These are phyloP conservation scores for Porites evermanni DNA, from an alignment of 92 coral and sea anemone species.

Conservation along the genomic window DNA sequence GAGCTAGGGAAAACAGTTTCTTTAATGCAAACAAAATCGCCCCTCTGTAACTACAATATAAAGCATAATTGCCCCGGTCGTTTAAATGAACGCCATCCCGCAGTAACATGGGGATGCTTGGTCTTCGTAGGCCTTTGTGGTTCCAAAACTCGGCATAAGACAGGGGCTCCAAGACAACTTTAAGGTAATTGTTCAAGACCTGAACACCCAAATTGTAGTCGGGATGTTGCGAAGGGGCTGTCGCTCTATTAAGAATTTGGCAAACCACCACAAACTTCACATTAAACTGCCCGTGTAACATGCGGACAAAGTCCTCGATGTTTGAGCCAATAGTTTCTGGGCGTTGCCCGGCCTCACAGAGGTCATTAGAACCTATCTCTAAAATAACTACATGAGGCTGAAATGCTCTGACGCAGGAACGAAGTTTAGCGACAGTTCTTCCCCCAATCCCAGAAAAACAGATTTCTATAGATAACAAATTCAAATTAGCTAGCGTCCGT, in stretches of 20 bases:
- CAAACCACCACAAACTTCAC: not conserved
- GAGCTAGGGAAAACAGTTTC: not conserved
- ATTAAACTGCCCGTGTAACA: not conserved
- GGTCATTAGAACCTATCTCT: conserved; percentile 26
- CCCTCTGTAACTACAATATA: conserved; percentile 17
- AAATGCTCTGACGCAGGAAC: not conserved
- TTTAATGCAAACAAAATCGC: no score
- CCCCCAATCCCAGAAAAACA: not conserved
- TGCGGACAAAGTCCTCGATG: not conserved
- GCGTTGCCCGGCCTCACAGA: not conserved
- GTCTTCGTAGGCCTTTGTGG: conserved; percentile 1
- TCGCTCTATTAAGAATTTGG: not conserved
- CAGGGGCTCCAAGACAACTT: not conserved
- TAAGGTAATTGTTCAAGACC: not conserved
- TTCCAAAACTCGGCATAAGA: conserved; percentile 29
- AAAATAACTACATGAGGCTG: conserved; percentile 8
- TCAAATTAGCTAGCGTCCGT: not conserved
- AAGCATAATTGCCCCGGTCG: not conserved
- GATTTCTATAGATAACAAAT: not conserved
- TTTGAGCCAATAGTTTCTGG: conserved; percentile 1
- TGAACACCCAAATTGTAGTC: not conserved
- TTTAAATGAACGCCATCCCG: conserved; percentile 19
- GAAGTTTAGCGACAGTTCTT: not conserved
- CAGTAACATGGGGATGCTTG: not conserved
- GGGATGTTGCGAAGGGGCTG: not conserved